Evolutionary conservation across 1,140 invertebrate species (phyloP).

Genomic region (Stenopsyche tienmushanensis): DNA sequence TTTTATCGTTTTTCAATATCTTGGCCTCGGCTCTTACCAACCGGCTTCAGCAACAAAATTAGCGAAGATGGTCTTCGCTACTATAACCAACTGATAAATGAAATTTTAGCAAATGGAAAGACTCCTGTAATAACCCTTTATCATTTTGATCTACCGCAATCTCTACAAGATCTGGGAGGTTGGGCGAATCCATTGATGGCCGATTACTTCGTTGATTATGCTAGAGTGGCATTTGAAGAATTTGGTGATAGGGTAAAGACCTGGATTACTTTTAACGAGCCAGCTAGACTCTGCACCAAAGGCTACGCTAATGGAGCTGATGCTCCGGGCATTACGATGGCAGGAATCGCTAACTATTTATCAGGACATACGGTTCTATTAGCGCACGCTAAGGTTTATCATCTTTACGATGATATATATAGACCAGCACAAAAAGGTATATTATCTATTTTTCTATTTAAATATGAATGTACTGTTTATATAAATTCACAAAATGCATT

Average conservation of each 20-base stretch:
- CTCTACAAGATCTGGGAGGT: slow-evolving; percentile 56
- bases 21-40: slow-evolving; percentile 62
- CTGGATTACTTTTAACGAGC: slow-evolving; percentile 55
- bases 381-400: slow-evolving; percentile 58
- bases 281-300: slow-evolving; percentile 45
- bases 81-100: slow-evolving; percentile 59
- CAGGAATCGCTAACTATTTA: slow-evolving; percentile 52
- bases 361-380: slow-evolving; percentile 56
- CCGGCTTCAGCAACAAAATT: slow-evolving; percentile 51
- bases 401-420: slow-evolving; percentile 60
- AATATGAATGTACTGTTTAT: background rate
- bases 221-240: slow-evolving; percentile 43
- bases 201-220: slow-evolving; percentile 52
- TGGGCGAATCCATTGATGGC: slow-evolving; percentile 56
- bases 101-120: slow-evolving; percentile 50
- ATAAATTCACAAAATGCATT: background rate
- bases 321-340: slow-evolving; percentile 47
- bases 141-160: slow-evolving; percentile 58
- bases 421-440: slow-evolving; percentile 52
- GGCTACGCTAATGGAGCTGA: slow-evolving; percentile 46
- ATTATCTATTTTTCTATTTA: slow-evolving; percentile 37
- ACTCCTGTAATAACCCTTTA: slow-evolving; percentile 55
- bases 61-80: slow-evolving; percentile 59
- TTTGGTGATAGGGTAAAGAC: slow-evolving; percentile 47
- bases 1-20: slow-evolving; percentile 63